Base-by-base conservation (phyloP, 2,797 vertebrate species). In the Sebastolobus altivelis region DNA sequence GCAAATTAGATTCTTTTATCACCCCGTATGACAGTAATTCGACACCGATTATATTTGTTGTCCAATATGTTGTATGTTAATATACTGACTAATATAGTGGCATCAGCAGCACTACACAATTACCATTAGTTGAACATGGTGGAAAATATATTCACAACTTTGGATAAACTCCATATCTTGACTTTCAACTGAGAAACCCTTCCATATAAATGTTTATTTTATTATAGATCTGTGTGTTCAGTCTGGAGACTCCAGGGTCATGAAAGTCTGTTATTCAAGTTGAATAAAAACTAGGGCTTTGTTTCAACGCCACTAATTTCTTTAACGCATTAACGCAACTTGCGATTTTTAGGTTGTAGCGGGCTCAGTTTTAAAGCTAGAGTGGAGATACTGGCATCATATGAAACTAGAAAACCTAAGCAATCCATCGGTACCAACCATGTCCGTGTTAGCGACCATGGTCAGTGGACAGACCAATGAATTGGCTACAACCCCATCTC, bases 1-100 rank as follows among this genome's bases (percentile, higher is more conserved):
- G 4, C 11, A 77, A 73, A 79, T 81, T 46, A 58, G n/a, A 72
- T 49, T 18, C 49, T 72, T 84, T 33, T 35, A 82, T 86, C 54
- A 78, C 9, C 13, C 1, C 5, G 12, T 25, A 13, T 4, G 18
- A 52, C n/a, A 68, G 58, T 71, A 46, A 79, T 72, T 54, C 59
- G 35, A 63, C 37, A 56, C 27, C n/a, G 55, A 80, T 77, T 49
- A 14, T 63, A 59, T 77, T 72, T 46, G 25, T 72, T 70, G n/a
- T 27, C 37, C 29, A 63, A 68, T 52, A 70, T 65, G 8, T 70
- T 75, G 6, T 14, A 11, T 43, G 58, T 33, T 61, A 77, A 29
- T 40, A 69, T 54, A 29, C 35, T 69, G 20, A 63, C 33, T 58
- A 66, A 71, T 0, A 65, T 27, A 60, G 31, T 29, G 18, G 22